Percentiles rank a stretch among this genome's conserved stretches.
phyloP scores from a whole-genome alignment of 2,113 vertebrate species.

The Tyto alba region DNA sequence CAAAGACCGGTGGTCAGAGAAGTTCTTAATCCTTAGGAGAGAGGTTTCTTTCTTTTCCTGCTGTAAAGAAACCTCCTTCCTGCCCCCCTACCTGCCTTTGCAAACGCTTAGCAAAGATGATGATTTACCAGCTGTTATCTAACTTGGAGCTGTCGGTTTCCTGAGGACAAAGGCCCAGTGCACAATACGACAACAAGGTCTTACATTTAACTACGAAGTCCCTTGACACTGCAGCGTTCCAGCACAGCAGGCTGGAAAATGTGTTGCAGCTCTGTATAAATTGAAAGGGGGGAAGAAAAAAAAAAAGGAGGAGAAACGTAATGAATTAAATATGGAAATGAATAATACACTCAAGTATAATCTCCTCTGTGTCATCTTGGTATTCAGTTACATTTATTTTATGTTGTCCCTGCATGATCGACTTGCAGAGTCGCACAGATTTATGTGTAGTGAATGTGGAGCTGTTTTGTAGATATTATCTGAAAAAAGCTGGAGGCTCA shows the following conservation, averaged over 20 bases:
- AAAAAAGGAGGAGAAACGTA: not conserved
- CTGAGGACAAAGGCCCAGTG: conserved; percentile 50
- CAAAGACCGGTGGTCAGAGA: not conserved
- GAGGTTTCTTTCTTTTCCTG: not conserved
- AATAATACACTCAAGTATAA: conserved; percentile 46
- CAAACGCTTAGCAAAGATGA: conserved; percentile 17
- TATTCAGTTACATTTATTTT: conserved; percentile 34
- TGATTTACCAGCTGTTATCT: conserved; percentile 56
- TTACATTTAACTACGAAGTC: conserved; percentile 42
- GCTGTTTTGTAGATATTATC: conserved; percentile 4
- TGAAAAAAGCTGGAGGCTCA: not conserved
- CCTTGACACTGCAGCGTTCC: conserved; percentile 46
- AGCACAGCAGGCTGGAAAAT: conserved; percentile 61
- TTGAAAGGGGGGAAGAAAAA: not conserved
- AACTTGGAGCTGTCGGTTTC: conserved; percentile 49
- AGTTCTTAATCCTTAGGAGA: not conserved
- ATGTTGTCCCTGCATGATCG: not conserved
- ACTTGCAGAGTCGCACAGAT: not conserved
- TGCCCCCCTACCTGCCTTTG: conserved; percentile 1
- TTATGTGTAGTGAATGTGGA: conserved; percentile 3
- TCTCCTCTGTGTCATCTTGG: conserved; percentile 20
- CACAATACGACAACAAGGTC: conserved; percentile 47
- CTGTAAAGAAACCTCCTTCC: not conserved
- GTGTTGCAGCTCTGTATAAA: conserved; percentile 37
- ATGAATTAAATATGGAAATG: conserved; percentile 62